Evolutionary conservation across 1,140 invertebrate genomes (phyloP).

Genomic region (Zaprionus camerounensis): DNA sequence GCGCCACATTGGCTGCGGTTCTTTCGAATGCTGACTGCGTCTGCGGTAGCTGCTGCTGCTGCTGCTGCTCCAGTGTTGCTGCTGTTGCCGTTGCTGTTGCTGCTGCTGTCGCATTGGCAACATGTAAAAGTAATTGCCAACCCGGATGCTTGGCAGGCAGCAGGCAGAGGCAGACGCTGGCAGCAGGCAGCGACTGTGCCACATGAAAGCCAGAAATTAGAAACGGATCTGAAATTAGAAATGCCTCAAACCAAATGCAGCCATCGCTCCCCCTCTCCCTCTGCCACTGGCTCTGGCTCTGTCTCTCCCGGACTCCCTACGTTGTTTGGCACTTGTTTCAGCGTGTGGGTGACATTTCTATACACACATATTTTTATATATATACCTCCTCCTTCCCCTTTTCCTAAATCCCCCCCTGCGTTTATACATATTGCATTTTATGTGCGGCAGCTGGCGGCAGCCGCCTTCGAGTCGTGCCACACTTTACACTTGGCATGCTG

Average conservation of each 20-base stretch:
- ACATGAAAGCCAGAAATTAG: slow-evolving; percentile 80
- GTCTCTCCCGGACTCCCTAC: slow-evolving; percentile 12
- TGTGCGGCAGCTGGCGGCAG: slow-evolving; percentile 33
- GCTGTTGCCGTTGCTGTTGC: slow-evolving; percentile 46
- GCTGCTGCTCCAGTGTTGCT: slow-evolving; percentile 49
- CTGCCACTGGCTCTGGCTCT: no score
- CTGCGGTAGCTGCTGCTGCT: slow-evolving; percentile 50
- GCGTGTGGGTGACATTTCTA: slow-evolving; percentile 40
- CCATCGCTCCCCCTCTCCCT: background rate
- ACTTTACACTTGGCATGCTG: slow-evolving; percentile 76
- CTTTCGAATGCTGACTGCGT: slow-evolving; percentile 53
- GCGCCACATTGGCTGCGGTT: slow-evolving; percentile 78
- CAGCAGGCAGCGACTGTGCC: slow-evolving; percentile 48
- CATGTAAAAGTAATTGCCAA: slow-evolving; percentile 81
- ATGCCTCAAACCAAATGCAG: slow-evolving; percentile 69
- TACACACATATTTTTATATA: slow-evolving; percentile 19
- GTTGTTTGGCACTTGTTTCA: slow-evolving; percentile 70
- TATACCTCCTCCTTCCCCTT: background rate
- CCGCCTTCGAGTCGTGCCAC: slow-evolving; percentile 48
- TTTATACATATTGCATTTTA: slow-evolving; percentile 23
- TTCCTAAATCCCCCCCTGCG: background rate
- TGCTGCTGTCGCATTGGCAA: slow-evolving; percentile 70
- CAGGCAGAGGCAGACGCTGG: no score
- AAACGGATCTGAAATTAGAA: slow-evolving; percentile 80
- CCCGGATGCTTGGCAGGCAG: slow-evolving; percentile 61